These are phyloP conservation scores for Tetraneura akinire DNA, from an alignment of 1,140 invertebrate genomes.

Conservation along the genomic window DNA sequence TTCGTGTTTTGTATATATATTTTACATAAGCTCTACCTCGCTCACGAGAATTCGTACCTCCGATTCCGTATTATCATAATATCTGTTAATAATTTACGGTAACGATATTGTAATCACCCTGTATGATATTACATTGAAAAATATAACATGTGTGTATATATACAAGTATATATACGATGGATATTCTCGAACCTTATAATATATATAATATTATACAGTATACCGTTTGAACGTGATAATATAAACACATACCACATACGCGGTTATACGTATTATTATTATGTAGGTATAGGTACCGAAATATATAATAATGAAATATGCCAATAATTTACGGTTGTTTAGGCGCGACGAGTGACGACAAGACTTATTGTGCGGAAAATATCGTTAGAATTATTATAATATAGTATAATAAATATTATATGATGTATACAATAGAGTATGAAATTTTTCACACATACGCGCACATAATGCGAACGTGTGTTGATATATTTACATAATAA, in stretches of 20 bases:
- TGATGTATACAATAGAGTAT: not conserved
- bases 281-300: not conserved
- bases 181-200: conserved; percentile 6
- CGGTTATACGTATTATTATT: no score
- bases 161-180: not conserved
- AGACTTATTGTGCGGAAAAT: not conserved
- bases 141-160: no score
- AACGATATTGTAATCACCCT: no score
- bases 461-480: not conserved
- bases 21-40: no score
- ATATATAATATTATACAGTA: no score
- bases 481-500: not conserved
- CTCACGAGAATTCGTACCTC: no score
- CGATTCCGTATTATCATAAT: no score
- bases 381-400: not conserved
- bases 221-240: not conserved
- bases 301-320: not conserved
- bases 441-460: conserved; percentile 5
- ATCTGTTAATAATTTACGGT: no score
- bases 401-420: not conserved
- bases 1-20: no score
- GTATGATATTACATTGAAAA: no score
- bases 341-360: conserved; percentile 8
- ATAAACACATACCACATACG: not conserved
- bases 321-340: conserved; percentile 27